These are phyloP conservation scores for Drosophila quinaria DNA, from an alignment of 2,888 invertebrate species.

Conservation along the genomic window DNA sequence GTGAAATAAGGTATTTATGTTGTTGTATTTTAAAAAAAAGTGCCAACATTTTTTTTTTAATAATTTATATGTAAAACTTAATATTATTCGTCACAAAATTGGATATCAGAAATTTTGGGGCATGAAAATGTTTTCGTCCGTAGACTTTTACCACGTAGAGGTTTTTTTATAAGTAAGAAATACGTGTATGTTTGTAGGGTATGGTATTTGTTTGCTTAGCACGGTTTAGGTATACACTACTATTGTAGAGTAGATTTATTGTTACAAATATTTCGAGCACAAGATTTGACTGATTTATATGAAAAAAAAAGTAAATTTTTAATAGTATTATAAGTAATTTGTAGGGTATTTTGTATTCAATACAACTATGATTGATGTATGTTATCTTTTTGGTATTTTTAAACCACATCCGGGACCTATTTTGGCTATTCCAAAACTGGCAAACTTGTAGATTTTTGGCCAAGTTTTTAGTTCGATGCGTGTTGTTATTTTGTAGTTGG, in stretches of 20 bases:
- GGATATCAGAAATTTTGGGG: too few relatives aligned
- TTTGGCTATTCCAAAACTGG: slow-evolving; percentile 56
- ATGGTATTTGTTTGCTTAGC: slow-evolving; percentile 25
- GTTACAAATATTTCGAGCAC: not conserved
- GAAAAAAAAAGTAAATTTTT: too few relatives aligned
- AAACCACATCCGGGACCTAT: slow-evolving; percentile 71
- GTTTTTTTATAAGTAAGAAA: too few relatives aligned
- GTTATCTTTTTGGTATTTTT: slow-evolving; percentile 49
- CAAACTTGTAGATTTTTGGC: slow-evolving; percentile 55
- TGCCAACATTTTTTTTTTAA: too few relatives aligned
- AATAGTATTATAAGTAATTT: slow-evolving; percentile 24
- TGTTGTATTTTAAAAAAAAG: too few relatives aligned
- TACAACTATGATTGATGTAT: not conserved
- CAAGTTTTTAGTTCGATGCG: slow-evolving; percentile 48
- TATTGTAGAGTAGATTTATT: not conserved
- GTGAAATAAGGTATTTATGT: too few relatives aligned
- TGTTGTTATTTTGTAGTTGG: slow-evolving; percentile 54
- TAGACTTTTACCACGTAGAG: too few relatives aligned
- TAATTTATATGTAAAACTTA: too few relatives aligned
- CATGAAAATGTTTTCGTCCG: too few relatives aligned
- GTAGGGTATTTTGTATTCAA: slow-evolving; percentile 8
- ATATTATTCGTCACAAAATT: too few relatives aligned
- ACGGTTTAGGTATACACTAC: not conserved
- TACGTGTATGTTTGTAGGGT: too few relatives aligned
- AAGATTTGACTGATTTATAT: not conserved